Evolutionary conservation across 2,113 vertebrate species (phyloP).

Genomic region (Pelecanoides urinatrix): DNA sequence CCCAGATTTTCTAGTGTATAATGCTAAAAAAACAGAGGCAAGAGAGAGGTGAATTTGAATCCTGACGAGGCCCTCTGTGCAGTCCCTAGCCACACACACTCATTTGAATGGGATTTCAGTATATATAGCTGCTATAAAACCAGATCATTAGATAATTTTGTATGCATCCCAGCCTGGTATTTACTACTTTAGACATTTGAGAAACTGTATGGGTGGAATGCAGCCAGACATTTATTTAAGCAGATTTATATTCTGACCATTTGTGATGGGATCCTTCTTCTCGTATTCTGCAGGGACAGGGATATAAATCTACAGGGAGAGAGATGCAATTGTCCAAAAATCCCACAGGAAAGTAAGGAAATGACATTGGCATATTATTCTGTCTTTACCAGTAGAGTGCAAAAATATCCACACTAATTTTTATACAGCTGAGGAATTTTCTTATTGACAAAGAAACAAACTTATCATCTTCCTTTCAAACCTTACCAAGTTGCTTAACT

Average conservation of each 20-base stretch:
- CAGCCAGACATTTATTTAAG: not conserved
- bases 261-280: not conserved
- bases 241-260: not conserved
- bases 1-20: not conserved
- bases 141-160: not conserved
- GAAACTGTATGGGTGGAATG: not conserved
- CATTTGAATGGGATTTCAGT: not conserved
- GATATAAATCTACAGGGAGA: not conserved
- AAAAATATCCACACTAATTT: not conserved
- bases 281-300: not conserved
- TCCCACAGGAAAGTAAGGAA: not conserved
- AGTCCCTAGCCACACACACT: not conserved
- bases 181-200: not conserved
- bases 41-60: not conserved
- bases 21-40: not conserved
- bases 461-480: not conserved
- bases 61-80: not conserved
- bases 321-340: not conserved
- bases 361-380: not conserved
- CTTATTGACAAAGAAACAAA: not conserved
- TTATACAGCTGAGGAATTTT: not conserved
- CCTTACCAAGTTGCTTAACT: not conserved
- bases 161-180: not conserved
- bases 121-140: conserved; percentile 1
- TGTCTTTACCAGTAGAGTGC: not conserved